Conservation (phyloP, 2,888 invertebrate genomes). For the Dasysyrphus tricinctus region DNA sequence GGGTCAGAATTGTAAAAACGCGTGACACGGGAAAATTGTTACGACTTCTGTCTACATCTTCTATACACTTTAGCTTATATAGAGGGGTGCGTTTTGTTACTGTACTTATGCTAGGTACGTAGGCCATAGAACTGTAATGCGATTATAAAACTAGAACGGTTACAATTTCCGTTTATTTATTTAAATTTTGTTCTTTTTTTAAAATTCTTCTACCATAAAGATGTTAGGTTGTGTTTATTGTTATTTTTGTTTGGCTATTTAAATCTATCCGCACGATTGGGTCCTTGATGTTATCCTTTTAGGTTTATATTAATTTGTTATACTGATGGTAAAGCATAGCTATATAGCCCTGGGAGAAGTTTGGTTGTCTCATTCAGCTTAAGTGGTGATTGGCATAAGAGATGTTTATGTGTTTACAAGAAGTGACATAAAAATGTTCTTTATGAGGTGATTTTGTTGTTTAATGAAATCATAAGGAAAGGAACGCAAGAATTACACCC, state of each 20-base stretch:
- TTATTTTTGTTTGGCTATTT: conserved; percentile 66
- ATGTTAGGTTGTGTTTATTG: conserved; percentile 41
- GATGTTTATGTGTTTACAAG: conserved; percentile 61
- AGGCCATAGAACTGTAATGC: conserved; percentile 49
- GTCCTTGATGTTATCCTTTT: conserved; percentile 70
- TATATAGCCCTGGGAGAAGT: background rate
- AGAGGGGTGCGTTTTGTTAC: conserved; percentile 58
- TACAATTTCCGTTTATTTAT: conserved; percentile 75
- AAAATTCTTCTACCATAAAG: conserved; percentile 24
- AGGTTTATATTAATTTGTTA: conserved; percentile 48
- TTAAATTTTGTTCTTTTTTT: conserved; percentile 53
- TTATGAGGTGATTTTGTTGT: conserved; percentile 19
- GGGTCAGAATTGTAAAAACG: conserved; percentile 75
- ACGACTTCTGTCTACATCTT: conserved; percentile 53
- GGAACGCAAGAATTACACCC: background rate
- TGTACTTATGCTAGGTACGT: background rate
- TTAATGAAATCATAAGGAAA: conserved; percentile 1
- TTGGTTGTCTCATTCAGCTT: conserved; percentile 2
- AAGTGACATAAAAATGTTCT: conserved; percentile 50
- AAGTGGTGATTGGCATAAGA: conserved; percentile 66
- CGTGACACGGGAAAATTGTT: conserved; percentile 73
- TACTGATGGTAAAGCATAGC: background rate
- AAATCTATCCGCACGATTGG: conserved; percentile 70
- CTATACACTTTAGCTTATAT: background rate
- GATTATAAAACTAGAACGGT: conserved; percentile 75